Base-by-base conservation (phyloP, 2,113 vertebrate species). In the Etheostoma cragini region DNA sequence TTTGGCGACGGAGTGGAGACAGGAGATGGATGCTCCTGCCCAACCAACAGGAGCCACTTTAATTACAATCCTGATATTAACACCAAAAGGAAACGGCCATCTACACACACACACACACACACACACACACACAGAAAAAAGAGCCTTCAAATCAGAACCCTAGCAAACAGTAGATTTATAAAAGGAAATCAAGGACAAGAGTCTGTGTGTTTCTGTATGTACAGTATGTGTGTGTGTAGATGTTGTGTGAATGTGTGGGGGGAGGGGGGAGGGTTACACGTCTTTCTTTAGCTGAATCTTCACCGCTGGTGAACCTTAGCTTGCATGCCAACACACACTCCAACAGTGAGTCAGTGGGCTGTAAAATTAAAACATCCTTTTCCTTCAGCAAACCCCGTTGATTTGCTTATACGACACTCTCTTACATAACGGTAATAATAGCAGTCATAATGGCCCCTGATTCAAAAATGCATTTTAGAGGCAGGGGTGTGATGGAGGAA, bases 351-450 rank as follows among this genome's bases (percentile, higher is more conserved):
- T 74, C 92, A 94, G 81, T 94, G 92, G 92, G 74, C 92, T 95
- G 94, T 94, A 93, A 96, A 96, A 96, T 96, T 94, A 94, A 96
- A 94, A 93, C 73, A 82, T 89, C 82, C 85, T 53, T 74, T 91
- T 88, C 80, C 86, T 83, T 85, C 85, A 76, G 83, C 83, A 88
- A 87, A 89, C 91, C 87, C 87, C 26, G 86, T 86, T 88, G 91
- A 91, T 91, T 89, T 86, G 91, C 88, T 92, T 87, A 86, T 86
- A 82, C 47, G 56, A 80, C 84, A 84, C 78, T 90, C 54, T 86
- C 85, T 92, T 90, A 90, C 88, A 87, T 88, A 92, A 92, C 82
- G 64, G 90, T 84, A 89, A 93, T 92, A 90, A 90, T 66, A 62
- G 83, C 77, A 81, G 74, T 86, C 82, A 93, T 92, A 89, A 91